phyloP scores from a whole-genome alignment of 2,797 vertebrate genomes.

The Molossus alvarezi region DNA sequence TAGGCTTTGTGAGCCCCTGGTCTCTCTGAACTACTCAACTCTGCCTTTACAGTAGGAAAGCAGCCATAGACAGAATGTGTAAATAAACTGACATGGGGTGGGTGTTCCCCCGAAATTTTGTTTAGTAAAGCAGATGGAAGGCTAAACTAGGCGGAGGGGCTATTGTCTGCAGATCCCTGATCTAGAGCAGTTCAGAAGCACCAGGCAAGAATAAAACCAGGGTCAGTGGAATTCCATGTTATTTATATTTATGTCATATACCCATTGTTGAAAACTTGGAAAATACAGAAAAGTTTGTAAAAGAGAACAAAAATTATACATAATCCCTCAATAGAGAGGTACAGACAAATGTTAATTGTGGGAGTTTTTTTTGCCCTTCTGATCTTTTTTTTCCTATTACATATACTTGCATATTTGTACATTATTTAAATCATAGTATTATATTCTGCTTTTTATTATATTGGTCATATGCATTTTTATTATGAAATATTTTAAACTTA shows the following conservation, averaged over 20 bases:
- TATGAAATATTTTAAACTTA: background rate
- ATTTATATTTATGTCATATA: background rate
- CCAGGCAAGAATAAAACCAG: background rate
- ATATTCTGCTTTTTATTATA: conserved; percentile 16
- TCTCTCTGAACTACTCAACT: background rate
- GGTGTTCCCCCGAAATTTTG: background rate
- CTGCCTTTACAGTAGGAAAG: background rate
- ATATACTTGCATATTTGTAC: background rate
- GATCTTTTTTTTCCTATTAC: background rate
- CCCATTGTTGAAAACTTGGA: conserved; percentile 38
- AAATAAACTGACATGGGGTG: background rate
- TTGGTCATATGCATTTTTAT: background rate
- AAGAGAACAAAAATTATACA: conserved; percentile 38
- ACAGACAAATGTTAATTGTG: background rate
- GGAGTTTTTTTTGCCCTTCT: background rate
- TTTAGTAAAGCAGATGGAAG: background rate
- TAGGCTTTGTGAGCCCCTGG: background rate
- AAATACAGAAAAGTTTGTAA: conserved; percentile 49
- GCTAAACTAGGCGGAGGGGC: background rate
- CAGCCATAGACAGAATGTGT: background rate
- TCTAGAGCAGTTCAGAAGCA: background rate
- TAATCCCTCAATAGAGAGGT: background rate
- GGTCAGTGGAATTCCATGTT: background rate
- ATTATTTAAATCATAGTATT: conserved; percentile 1
- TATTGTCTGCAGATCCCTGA: background rate